These are phyloP conservation scores for Hemiprocne comata DNA, from an alignment of 2,113 vertebrate species.

Conservation along the genomic window DNA sequence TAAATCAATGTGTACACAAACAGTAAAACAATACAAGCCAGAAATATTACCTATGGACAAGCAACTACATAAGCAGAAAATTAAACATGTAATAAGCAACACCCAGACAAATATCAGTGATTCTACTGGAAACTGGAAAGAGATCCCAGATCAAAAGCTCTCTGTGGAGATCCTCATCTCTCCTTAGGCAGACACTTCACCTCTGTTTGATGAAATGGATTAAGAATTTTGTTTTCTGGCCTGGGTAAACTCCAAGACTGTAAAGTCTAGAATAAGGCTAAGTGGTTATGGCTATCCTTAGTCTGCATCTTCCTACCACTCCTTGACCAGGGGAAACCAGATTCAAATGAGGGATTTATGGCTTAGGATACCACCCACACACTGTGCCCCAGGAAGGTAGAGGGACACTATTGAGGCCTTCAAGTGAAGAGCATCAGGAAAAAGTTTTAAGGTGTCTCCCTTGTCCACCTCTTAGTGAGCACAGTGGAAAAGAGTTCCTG, in stretches of 20 bases:
- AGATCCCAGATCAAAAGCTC: not conserved
- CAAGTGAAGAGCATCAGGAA: not conserved
- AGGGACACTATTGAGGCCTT: not conserved
- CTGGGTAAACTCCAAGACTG: not conserved
- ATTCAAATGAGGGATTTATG: not conserved
- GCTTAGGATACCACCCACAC: not conserved
- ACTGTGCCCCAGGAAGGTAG: not conserved
- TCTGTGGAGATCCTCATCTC: not conserved
- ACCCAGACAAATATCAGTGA: not conserved
- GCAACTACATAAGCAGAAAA: not conserved
- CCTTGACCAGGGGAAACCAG: not conserved
- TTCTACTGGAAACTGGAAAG: not conserved
- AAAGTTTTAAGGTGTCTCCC: not conserved
- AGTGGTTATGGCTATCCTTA: not conserved
- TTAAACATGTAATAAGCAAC: not conserved
- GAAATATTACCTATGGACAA: not conserved
- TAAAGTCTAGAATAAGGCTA: not conserved
- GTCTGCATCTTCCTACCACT: not conserved
- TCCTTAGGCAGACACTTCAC: not conserved
- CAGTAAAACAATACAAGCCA: not conserved
- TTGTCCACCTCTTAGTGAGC: not conserved
- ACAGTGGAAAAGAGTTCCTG: not conserved
- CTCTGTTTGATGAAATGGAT: not conserved
- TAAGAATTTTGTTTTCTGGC: not conserved
- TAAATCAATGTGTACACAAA: not conserved